Conservation (phyloP, 2,888 invertebrate genomes). For the Adelphocoris suturalis region DNA sequence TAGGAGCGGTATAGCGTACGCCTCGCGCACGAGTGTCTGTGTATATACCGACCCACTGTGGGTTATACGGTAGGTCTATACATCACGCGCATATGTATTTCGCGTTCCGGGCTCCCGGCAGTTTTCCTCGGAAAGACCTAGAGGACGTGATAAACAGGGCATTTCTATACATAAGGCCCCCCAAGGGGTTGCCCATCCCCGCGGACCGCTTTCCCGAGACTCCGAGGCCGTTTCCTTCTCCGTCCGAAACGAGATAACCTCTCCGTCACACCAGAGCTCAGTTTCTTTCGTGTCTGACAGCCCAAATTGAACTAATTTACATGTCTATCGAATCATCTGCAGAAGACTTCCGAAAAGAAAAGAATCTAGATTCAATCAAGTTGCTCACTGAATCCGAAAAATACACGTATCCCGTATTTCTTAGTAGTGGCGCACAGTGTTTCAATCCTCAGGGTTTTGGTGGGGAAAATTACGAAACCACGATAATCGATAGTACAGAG, state of each 20-base stretch:
- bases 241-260: neutral
- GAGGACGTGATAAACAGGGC: constrained; percentile 24
- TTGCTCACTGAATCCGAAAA: too few relatives aligned
- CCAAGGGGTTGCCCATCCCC: neutral
- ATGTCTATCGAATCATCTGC: neutral
- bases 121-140: neutral
- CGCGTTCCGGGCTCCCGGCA: neutral
- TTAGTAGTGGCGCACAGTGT: too few relatives aligned
- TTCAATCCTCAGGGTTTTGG: too few relatives aligned
- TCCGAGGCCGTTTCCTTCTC: neutral
- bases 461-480: too few relatives aligned
- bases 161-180: constrained; percentile 17
- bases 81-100: constrained; percentile 9
- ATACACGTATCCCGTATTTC: too few relatives aligned
- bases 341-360: too few relatives aligned
- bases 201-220: neutral
- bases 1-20: too few relatives aligned
- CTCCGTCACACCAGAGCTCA: neutral
- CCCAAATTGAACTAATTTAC: neutral
- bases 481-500: too few relatives aligned
- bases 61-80: neutral
- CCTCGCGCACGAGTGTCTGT: too few relatives aligned
- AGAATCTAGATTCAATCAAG: too few relatives aligned
- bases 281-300: neutral
- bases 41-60: too few relatives aligned